Evolutionary conservation across 2,797 vertebrate genomes (phyloP).

Genomic region (Paramormyrops hopkinsi): DNA sequence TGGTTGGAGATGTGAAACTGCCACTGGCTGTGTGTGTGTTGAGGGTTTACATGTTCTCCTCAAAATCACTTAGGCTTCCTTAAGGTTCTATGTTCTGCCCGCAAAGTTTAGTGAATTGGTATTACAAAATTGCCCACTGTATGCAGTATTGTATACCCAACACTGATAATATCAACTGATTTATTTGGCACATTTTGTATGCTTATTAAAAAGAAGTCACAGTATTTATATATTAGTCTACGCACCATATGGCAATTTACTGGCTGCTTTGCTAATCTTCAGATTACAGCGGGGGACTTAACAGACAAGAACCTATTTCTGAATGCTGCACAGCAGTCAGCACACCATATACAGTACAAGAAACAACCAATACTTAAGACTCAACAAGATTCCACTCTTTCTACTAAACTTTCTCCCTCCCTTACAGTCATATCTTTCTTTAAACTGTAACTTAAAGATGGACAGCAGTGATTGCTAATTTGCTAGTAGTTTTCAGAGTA

Average conservation of each 20-base stretch:
- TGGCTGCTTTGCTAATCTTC: constrained; percentile 7
- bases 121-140: neutral
- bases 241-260: constrained; percentile 3
- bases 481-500: neutral
- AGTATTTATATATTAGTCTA: neutral
- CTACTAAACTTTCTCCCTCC: neutral
- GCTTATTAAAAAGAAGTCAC: neutral
- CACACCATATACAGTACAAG: neutral
- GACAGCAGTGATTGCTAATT: neutral
- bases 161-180: neutral
- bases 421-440: neutral
- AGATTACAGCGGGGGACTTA: neutral
- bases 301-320: neutral
- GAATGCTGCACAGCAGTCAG: neutral
- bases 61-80: neutral
- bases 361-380: neutral
- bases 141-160: neutral
- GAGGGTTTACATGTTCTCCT: neutral
- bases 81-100: neutral
- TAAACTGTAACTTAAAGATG: neutral
- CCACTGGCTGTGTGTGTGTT: neutral
- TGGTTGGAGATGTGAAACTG: neutral
- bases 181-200: neutral
- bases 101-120: neutral
- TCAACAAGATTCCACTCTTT: neutral